Evolutionary conservation across 2,113 vertebrate genomes (phyloP).

Genomic region (Heterotilapia buettikoferi): DNA sequence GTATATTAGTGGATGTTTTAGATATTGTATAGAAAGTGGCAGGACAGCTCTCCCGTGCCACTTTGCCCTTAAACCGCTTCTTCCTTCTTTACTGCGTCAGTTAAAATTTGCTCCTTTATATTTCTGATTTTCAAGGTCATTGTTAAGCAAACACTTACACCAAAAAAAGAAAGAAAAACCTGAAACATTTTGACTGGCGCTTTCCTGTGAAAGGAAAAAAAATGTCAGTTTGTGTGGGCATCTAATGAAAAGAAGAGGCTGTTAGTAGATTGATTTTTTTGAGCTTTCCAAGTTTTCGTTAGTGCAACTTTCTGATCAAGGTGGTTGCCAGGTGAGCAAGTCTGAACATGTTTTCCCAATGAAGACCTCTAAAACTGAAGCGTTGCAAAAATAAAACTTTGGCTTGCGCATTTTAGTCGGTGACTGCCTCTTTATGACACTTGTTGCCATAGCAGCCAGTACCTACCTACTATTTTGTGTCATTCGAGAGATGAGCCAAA

Average conservation of each 20-base stretch:
- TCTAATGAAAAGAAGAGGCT: background rate
- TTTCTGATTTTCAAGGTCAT: background rate
- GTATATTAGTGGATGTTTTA: background rate
- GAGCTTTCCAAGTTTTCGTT: background rate
- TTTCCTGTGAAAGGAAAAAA: background rate
- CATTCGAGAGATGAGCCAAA: conserved; percentile 17
- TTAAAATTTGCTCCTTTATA: background rate
- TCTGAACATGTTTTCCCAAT: background rate
- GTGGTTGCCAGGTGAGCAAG: background rate
- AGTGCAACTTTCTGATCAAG: background rate
- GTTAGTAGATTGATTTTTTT: background rate
- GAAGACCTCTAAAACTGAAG: background rate
- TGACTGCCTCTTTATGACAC: background rate
- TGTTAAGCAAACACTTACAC: background rate
- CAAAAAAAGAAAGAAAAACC: background rate
- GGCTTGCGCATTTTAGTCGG: background rate
- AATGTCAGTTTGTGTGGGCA: background rate
- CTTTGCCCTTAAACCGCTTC: background rate
- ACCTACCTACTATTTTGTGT: conserved; percentile 25
- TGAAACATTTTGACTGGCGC: background rate
- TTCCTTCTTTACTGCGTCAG: background rate
- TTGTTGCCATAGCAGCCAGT: conserved; percentile 47
- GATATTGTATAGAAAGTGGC: background rate
- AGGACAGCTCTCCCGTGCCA: background rate
- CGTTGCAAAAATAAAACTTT: background rate